Evolutionary conservation across 2,113 vertebrate species (phyloP).

Genomic region (Notechis scutatus): DNA sequence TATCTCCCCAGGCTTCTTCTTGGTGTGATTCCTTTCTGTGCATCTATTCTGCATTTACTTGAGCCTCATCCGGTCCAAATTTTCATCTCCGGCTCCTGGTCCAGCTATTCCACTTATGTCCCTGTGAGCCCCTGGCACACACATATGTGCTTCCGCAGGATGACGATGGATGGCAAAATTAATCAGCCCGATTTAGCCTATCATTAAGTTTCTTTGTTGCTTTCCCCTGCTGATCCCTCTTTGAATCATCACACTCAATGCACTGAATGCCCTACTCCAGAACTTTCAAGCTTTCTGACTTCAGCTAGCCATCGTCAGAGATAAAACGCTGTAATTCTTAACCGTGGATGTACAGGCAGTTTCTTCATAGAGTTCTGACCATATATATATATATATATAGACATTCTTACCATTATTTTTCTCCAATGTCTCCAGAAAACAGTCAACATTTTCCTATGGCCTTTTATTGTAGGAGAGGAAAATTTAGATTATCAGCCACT

Average conservation of each 20-base stretch:
- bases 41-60: neutral
- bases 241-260: neutral
- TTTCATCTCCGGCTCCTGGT: conserved; percentile 17
- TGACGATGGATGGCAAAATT: conserved; percentile 13
- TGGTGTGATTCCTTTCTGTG: neutral
- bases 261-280: neutral
- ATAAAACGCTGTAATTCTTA: neutral
- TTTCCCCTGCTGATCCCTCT: conserved; percentile 3
- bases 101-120: conserved; percentile 29
- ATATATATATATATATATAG: neutral
- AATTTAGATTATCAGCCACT: neutral
- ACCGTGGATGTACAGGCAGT: neutral
- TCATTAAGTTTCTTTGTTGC: conserved; percentile 23
- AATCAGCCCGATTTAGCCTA: conserved; percentile 27
- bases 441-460: neutral
- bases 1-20: neutral
- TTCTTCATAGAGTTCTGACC: neutral
- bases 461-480: neutral
- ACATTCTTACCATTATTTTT: neutral
- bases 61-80: conserved; percentile 22
- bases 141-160: conserved; percentile 6
- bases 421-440: neutral
- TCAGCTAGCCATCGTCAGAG: neutral
- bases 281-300: neutral
- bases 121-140: conserved; percentile 9